Conservation (phyloP, 92 coral and sea anemone species). For the Palythoa grandis region DNA sequence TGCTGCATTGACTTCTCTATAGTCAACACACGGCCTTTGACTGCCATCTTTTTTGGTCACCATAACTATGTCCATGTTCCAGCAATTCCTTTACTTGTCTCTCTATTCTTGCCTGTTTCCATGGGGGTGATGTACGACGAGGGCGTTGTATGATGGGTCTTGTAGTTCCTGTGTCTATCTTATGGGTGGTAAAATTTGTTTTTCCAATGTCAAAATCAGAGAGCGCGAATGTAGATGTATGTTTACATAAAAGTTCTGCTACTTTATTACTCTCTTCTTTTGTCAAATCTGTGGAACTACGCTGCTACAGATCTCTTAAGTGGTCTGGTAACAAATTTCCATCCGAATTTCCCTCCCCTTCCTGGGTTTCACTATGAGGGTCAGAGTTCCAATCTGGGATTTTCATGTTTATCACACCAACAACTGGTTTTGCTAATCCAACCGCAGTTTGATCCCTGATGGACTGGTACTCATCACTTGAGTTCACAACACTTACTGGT, state of each 20-base stretch:
- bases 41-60: constrained; percentile 68
- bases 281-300: constrained; percentile 43
- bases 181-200: too few relatives aligned
- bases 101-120: constrained; percentile 8
- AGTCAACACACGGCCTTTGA: constrained; percentile 48
- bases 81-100: background rate
- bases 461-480: constrained; percentile 55
- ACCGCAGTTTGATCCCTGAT: constrained; percentile 37
- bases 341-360: constrained; percentile 23
- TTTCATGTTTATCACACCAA: constrained; percentile 37
- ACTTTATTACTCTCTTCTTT: constrained; percentile 41
- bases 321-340: constrained; percentile 54
- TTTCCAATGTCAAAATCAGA: too few relatives aligned
- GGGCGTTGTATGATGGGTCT: constrained; percentile 3
- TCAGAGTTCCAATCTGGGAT: constrained; percentile 33
- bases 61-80: constrained; percentile 50
- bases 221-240: constrained; percentile 41
- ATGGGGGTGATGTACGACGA: constrained; percentile 17
- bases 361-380: background rate
- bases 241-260: background rate
- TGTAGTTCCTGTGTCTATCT: too few relatives aligned
- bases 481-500: constrained; percentile 31
- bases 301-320: constrained; percentile 39
- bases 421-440: constrained; percentile 61
- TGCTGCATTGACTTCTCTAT: too few relatives aligned